A percentile compares a stretch with the other conserved stretches of the same genome.
Evolutionary conservation across 2,797 vertebrate species (phyloP).

Genomic region (Vireo griseus): DNA sequence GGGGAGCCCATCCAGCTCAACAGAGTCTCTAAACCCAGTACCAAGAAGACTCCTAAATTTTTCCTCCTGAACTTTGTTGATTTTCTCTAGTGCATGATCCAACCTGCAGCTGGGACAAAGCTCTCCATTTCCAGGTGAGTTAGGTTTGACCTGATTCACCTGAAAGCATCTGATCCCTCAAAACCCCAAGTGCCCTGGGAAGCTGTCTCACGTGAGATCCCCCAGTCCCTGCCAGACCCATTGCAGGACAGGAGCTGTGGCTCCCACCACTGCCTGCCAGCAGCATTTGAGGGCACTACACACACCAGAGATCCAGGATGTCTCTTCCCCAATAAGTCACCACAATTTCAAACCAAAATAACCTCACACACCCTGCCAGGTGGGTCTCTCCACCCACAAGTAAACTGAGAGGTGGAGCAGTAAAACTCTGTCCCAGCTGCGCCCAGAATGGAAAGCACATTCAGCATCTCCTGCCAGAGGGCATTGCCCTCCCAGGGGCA

Average conservation of each 20-base stretch:
- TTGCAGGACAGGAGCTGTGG: background rate
- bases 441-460: background rate
- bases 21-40: background rate
- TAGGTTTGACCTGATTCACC: background rate
- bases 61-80: background rate
- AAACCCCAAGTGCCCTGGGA: background rate
- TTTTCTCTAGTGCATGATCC: background rate
- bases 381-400: background rate
- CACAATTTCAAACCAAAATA: background rate
- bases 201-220: background rate
- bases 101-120: background rate
- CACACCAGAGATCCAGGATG: background rate
- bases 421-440: background rate
- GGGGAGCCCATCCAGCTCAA: background rate
- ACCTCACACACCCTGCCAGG: background rate
- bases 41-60: background rate
- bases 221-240: background rate
- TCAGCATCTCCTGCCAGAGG: background rate
- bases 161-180: background rate
- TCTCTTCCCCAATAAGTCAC: background rate
- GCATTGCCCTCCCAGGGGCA: background rate
- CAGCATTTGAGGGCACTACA: background rate
- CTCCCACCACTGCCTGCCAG: background rate
- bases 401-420: background rate
- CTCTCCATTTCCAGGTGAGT: background rate